phyloP scores from a whole-genome alignment of 2,113 vertebrate genomes.

The Redunca redunca region DNA sequence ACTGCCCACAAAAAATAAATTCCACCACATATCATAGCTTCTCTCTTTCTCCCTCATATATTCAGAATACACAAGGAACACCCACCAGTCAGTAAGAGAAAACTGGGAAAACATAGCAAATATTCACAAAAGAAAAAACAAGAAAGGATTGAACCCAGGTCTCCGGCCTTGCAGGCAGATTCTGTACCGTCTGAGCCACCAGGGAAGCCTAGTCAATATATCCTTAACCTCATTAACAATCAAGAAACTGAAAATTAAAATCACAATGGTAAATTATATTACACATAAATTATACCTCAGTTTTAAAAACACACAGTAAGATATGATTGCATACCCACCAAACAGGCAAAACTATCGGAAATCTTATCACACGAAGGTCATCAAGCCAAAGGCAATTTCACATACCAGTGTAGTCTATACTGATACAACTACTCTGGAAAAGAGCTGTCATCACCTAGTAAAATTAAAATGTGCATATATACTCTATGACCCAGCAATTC shows the following conservation, averaged over 20 bases:
- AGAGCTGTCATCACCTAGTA: too few relatives aligned
- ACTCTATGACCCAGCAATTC: background rate
- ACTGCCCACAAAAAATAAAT: background rate
- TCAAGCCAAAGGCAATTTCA: background rate
- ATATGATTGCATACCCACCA: background rate
- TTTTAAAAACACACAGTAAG: background rate
- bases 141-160: background rate
- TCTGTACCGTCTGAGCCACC: background rate
- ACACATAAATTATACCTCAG: background rate
- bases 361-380: background rate
- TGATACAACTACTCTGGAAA: background rate
- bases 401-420: background rate
- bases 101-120: background rate
- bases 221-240: background rate
- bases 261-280: background rate
- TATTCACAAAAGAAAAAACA: background rate
- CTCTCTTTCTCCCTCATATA: background rate
- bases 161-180: background rate
- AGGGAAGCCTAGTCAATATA: background rate
- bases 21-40: background rate
- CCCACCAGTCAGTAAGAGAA: background rate
- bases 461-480: background rate
- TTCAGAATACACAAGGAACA: background rate
- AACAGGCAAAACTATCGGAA: background rate
- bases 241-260: background rate